Evolutionary conservation across 2,888 invertebrate species (phyloP).

Genomic region (Lepas anatifera): DNA sequence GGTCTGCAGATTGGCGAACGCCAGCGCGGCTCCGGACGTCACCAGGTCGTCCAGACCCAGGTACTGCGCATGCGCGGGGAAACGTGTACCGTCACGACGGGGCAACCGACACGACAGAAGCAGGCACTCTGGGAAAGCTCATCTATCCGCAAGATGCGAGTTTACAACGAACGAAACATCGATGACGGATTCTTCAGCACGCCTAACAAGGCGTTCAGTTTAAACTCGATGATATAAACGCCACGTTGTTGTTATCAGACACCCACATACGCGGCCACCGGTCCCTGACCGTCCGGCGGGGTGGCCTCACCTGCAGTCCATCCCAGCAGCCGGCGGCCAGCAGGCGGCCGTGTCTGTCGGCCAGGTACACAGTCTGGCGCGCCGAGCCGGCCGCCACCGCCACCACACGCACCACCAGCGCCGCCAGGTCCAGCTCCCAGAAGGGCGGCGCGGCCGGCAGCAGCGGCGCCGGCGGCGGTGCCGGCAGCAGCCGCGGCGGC

Average conservation of each 20-base stretch:
- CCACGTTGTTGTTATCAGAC: too few species aligned
- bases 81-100: not conserved
- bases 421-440: constrained; percentile 61
- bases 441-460: constrained; percentile 35
- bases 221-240: too few species aligned
- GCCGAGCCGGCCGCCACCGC: constrained; percentile 33
- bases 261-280: too few species aligned
- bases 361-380: constrained; percentile 46
- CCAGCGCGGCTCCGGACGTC: constrained; percentile 44
- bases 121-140: too few species aligned
- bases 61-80: constrained; percentile 28
- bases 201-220: too few species aligned
- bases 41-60: constrained; percentile 43
- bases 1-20: constrained; percentile 51
- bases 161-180: too few species aligned
- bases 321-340: constrained; percentile 46
- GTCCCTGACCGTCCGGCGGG: too few species aligned
- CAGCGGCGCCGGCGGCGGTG: not conserved
- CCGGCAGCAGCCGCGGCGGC: not conserved
- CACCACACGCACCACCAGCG: constrained; percentile 42
- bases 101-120: not conserved
- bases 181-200: too few species aligned
- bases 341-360: constrained; percentile 43
- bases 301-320: constrained; percentile 36
- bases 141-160: too few species aligned